These are phyloP conservation scores for Sebastes flavidus DNA, from an alignment of 2,797 vertebrate species.

Conservation along the genomic window DNA sequence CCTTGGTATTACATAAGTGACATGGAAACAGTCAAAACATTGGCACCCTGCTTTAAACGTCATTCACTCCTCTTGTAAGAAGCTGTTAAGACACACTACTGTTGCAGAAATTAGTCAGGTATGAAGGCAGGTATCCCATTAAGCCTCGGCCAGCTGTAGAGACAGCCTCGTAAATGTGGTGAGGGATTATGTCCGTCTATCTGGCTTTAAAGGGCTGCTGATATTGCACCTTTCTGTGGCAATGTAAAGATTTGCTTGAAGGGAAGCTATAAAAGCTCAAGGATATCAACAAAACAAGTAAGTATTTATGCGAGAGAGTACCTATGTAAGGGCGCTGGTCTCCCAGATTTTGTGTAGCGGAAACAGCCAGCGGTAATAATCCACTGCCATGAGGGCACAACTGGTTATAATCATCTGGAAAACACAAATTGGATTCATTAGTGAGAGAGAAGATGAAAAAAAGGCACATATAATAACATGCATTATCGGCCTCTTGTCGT, in stretches of 20 bases:
- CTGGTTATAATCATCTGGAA: conserved; percentile 80
- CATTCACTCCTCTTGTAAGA: conserved; percentile 8
- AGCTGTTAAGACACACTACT: conserved; percentile 12
- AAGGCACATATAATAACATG: neutral
- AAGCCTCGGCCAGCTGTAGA: conserved; percentile 7
- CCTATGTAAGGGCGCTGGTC: conserved; percentile 73
- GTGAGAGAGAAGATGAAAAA: neutral
- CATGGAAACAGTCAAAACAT: neutral
- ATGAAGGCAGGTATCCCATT: conserved; percentile 30
- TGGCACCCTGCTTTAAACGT: neutral
- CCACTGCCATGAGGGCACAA: conserved; percentile 83
- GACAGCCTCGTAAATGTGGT: conserved; percentile 32
- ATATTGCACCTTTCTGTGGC: conserved; percentile 20
- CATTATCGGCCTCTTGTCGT: neutral
- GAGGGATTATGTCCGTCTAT: conserved; percentile 19
- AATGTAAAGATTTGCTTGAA: conserved; percentile 2
- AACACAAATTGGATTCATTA: conserved; percentile 14
- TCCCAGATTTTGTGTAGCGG: conserved; percentile 48
- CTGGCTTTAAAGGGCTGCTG: conserved; percentile 29
- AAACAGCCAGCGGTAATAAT: conserved; percentile 60
- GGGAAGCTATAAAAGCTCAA: conserved; percentile 23
- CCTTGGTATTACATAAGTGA: neutral
- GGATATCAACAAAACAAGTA: conserved; percentile 19
- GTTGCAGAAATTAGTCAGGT: conserved; percentile 36
- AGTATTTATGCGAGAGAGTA: conserved; percentile 38